Conservation (phyloP, 2,113 vertebrate species). For the Lepus timidus region DNA sequence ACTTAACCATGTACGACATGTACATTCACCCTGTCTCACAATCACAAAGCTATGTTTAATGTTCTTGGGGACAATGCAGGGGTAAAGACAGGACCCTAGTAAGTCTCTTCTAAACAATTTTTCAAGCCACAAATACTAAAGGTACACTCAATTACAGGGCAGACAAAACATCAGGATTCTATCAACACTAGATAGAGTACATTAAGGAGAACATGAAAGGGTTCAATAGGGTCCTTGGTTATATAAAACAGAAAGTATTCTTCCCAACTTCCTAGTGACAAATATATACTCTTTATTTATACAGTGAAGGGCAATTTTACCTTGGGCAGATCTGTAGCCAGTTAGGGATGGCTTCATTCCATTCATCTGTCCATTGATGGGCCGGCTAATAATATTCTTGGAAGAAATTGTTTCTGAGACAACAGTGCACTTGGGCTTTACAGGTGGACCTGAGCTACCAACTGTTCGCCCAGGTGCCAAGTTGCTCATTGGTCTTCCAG, state of each 20-base stretch:
- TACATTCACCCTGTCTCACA: not conserved
- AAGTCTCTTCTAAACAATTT: constrained; percentile 48
- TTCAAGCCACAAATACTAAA: constrained; percentile 37
- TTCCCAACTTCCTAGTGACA: not conserved
- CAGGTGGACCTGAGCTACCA: constrained; percentile 46
- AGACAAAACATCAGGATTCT: constrained; percentile 10
- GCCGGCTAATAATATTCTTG: constrained; percentile 91
- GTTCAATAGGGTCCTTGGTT: not conserved
- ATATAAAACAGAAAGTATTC: not conserved
- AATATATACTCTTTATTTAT: not conserved
- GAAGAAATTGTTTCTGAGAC: constrained; percentile 98
- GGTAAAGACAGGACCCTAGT: not conserved
- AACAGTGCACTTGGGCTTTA: constrained; percentile 94
- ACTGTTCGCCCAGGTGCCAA: constrained; percentile 84
- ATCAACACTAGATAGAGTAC: not conserved
- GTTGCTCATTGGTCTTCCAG: constrained; percentile 81
- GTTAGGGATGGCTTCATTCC: constrained; percentile 88
- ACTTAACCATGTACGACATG: not conserved
- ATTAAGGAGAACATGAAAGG: not conserved
- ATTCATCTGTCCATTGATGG: constrained; percentile 89
- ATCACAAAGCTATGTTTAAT: constrained; percentile 31
- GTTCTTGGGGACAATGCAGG: not conserved
- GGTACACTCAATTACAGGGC: not conserved
- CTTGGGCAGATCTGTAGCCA: constrained; percentile 86
- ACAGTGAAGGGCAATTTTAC: constrained; percentile 79